These are phyloP conservation scores for Melinaea marsaeus DNA, from an alignment of 2,888 invertebrate genomes.

Conservation along the genomic window DNA sequence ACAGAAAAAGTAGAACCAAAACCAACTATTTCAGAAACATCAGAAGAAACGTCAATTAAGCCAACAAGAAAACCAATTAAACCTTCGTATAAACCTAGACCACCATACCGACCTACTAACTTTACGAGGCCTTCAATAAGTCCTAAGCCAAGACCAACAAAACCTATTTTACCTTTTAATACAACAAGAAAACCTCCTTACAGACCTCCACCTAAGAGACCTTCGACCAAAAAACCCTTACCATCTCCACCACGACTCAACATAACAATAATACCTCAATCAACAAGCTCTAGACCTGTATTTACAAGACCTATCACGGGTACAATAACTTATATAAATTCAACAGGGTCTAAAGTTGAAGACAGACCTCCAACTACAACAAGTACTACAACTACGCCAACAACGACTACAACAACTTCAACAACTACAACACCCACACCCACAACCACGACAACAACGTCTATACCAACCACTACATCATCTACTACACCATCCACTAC, in stretches of 20 bases:
- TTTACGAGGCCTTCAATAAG: constrained; percentile 60
- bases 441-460: constrained; percentile 35
- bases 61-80: constrained; percentile 55
- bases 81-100: constrained; percentile 61
- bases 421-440: constrained; percentile 36
- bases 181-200: constrained; percentile 65
- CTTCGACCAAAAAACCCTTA: constrained; percentile 61
- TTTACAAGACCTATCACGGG: constrained; percentile 57
- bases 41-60: constrained; percentile 37
- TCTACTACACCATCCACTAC: constrained; percentile 33
- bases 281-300: constrained; percentile 60
- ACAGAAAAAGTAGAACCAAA: constrained; percentile 43
- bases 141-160: constrained; percentile 59
- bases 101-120: constrained; percentile 56
- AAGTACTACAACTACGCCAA: constrained; percentile 36
- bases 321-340: constrained; percentile 63
- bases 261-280: constrained; percentile 66
- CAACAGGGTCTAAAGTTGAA: constrained; percentile 44
- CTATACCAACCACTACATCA: constrained; percentile 33
- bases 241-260: constrained; percentile 68
- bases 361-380: constrained; percentile 38
- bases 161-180: constrained; percentile 51
- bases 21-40: constrained; percentile 35
- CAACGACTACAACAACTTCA: constrained; percentile 42
- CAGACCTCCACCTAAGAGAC: constrained; percentile 52